Percentiles rank a stretch among this genome's conserved stretches.
Evolutionary conservation across 2,113 vertebrate genomes (phyloP).

Genomic region (Benitochromis conjunctus): DNA sequence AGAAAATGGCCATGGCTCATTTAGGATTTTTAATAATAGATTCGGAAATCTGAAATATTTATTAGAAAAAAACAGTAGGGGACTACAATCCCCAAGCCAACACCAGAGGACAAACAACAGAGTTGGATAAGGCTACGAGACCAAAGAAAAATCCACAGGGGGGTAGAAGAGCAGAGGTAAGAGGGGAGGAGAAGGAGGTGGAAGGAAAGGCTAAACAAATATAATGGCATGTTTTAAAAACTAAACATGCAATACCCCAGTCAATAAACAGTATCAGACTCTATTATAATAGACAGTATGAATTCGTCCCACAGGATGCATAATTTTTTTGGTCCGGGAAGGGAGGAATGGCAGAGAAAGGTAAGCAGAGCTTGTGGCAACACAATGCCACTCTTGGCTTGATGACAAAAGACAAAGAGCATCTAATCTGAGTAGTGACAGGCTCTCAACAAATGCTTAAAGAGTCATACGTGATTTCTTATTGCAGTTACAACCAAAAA

Average conservation of each 20-base stretch:
- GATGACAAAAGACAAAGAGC: constrained; percentile 40
- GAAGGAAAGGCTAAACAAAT: not conserved
- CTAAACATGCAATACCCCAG: not conserved
- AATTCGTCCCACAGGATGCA: constrained; percentile 18
- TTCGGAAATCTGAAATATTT: constrained; percentile 71
- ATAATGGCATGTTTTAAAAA: not conserved
- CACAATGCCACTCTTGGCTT: not conserved
- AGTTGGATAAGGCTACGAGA: not conserved
- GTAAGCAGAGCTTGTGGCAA: not conserved
- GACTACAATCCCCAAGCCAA: constrained; percentile 31
- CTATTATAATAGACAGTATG: constrained; percentile 4
- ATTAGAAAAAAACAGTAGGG: constrained; percentile 29
- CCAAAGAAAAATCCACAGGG: not conserved
- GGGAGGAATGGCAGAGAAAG: not conserved
- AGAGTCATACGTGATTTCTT: not conserved
- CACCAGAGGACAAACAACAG: constrained; percentile 58
- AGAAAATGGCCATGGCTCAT: constrained; percentile 51
- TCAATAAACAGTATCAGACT: constrained; percentile 34
- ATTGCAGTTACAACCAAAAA: not conserved
- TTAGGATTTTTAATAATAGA: constrained; percentile 73
- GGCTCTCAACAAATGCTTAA: not conserved
- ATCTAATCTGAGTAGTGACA: not conserved
- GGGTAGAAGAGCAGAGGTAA: not conserved
- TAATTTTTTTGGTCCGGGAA: not conserved
- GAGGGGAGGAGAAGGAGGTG: not conserved